Evolutionary conservation across 37 sponge, comb jelly and placozoan species (phyloP).

Genomic region (Spongilla lacustris): DNA sequence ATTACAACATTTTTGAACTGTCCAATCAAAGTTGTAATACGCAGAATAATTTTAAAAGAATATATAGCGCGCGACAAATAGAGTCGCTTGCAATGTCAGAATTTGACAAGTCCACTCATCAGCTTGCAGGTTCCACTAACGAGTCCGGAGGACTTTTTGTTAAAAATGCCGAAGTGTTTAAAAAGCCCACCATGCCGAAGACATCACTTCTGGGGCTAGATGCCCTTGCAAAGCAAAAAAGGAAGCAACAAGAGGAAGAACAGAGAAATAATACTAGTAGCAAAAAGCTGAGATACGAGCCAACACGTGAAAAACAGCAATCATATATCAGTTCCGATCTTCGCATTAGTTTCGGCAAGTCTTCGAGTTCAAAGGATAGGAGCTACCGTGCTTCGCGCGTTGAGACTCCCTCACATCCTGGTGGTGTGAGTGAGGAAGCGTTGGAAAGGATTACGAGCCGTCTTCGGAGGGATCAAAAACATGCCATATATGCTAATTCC

Average conservation of each 20-base stretch:
- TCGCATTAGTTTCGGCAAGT: slow-evolving; percentile 64
- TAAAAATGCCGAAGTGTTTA: slow-evolving; percentile 56
- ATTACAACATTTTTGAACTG: neutral
- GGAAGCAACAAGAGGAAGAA: slow-evolving; percentile 63
- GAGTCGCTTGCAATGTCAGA: slow-evolving; percentile 35
- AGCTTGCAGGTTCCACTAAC: slow-evolving; percentile 52
- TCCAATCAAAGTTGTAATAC: neutral
- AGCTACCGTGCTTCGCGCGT: slow-evolving; percentile 50
- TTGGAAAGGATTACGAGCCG: slow-evolving; percentile 55
- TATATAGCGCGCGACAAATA: neutral
- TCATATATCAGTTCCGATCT: slow-evolving; percentile 2
- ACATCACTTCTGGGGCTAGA: slow-evolving; percentile 85
- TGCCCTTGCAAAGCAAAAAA: slow-evolving; percentile 72
- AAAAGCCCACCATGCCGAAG: slow-evolving; percentile 52
- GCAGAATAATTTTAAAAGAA: no score
- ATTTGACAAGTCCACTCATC: slow-evolving; percentile 43
- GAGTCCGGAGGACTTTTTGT: slow-evolving; percentile 74
- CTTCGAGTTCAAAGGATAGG: slow-evolving; percentile 26
- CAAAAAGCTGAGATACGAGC: slow-evolving; percentile 22
- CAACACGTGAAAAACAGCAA: neutral
- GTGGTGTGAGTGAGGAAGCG: slow-evolving; percentile 87
- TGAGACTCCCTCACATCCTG: slow-evolving; percentile 93
- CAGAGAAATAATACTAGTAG: neutral
- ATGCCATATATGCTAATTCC: slow-evolving; percentile 69
- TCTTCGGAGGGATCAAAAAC: slow-evolving; percentile 42